These are phyloP conservation scores for Alexandromys fortis DNA, from an alignment of 2,113 vertebrate genomes.

Conservation along the genomic window DNA sequence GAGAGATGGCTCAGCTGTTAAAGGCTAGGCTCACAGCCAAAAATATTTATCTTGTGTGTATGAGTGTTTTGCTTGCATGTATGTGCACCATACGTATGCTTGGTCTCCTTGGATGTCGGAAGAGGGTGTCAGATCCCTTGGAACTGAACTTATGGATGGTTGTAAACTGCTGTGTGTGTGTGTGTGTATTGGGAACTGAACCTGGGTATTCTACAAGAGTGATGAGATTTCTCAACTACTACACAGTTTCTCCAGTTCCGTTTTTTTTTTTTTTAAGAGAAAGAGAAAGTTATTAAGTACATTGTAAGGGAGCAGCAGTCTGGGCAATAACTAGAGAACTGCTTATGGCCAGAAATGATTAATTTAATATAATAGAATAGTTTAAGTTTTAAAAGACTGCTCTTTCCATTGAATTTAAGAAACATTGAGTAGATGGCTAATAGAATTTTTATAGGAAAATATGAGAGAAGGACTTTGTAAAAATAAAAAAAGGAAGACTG, in stretches of 20 bases:
- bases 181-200: neutral
- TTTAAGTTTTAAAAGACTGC: conserved; percentile 3
- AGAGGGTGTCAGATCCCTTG: neutral
- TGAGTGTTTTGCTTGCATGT: neutral
- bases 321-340: neutral
- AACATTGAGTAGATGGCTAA: neutral
- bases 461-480: conserved; percentile 1
- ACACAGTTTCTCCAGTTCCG: neutral
- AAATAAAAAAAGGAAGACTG: neutral
- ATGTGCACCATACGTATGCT: neutral
- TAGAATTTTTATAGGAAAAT: conserved; percentile 27
- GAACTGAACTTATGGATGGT: neutral
- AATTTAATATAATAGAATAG: conserved; percentile 13
- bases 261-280: neutral
- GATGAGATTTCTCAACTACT: neutral
- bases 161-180: neutral
- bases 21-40: neutral
- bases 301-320: neutral
- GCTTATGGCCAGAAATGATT: neutral
- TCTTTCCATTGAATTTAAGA: conserved; percentile 25
- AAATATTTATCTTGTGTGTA: neutral
- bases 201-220: neutral
- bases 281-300: neutral
- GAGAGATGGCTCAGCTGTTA: neutral
- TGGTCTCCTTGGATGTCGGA: neutral